Conservation (phyloP, 1,140 invertebrate species). For the Melipona quadrifasciata region DNA sequence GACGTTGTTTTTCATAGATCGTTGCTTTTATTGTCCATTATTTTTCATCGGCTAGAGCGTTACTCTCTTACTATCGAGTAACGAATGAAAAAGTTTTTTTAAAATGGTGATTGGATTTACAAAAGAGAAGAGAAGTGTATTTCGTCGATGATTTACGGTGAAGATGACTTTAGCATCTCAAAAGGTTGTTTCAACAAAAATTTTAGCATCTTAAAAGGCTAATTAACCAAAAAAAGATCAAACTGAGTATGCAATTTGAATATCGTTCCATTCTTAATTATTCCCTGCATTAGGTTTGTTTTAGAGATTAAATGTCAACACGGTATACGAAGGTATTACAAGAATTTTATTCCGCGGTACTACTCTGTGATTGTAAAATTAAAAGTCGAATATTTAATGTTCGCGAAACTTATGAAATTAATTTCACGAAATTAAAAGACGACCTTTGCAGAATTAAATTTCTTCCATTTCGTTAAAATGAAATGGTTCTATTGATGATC, state of each 20-base stretch:
- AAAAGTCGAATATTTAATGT: background rate
- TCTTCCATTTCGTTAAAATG: no score
- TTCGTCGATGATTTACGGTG: background rate
- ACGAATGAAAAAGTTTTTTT: background rate
- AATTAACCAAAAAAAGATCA: background rate
- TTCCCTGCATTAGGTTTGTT: background rate
- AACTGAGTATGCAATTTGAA: background rate
- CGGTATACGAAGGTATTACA: background rate
- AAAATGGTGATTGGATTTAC: background rate
- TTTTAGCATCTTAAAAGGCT: background rate
- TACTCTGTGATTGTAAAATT: background rate
- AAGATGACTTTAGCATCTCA: background rate
- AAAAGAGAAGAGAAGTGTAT: background rate
- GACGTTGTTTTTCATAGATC: background rate
- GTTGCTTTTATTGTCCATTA: background rate
- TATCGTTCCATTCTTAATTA: background rate
- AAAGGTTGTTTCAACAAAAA: background rate
- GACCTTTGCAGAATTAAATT: background rate
- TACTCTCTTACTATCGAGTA: background rate
- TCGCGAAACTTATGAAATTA: no score
- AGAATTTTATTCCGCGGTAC: background rate
- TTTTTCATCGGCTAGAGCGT: background rate
- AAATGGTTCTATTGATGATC: no score
- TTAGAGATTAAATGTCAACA: background rate
- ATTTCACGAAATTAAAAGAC: no score